phyloP scores from a whole-genome alignment of 2,888 invertebrate species.

The Melieria picta region DNA sequence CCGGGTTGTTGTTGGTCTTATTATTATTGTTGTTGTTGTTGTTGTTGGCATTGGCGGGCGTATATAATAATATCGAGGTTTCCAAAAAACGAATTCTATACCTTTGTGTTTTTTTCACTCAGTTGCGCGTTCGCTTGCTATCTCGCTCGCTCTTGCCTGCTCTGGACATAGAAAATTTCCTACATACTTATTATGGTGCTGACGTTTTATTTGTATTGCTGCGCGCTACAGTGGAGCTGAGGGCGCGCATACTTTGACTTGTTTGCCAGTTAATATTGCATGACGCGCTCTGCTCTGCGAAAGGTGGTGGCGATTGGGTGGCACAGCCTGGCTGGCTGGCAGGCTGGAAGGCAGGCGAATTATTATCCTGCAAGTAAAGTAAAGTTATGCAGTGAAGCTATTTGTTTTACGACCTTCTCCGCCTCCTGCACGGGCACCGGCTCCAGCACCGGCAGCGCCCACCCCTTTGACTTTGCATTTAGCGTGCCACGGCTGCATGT shows the following conservation, averaged over 20 bases:
- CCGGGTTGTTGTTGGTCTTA: too few relatives aligned
- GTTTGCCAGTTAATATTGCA: conserved; percentile 50
- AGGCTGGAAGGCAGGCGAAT: conserved; percentile 15
- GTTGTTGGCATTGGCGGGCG: neutral
- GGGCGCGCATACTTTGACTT: conserved; percentile 4
- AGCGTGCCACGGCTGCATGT: neutral
- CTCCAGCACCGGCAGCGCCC: neutral
- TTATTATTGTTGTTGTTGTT: too few relatives aligned
- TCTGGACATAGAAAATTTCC: conserved; percentile 5
- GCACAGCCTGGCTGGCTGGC: neutral
- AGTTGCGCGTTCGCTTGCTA: too few relatives aligned
- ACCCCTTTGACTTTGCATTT: neutral
- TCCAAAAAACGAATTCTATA: neutral
- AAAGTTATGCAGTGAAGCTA: conserved; percentile 37
- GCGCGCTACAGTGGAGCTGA: neutral
- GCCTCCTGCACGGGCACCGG: neutral
- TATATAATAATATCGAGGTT: neutral
- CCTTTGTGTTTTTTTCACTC: too few relatives aligned
- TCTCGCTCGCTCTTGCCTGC: too few relatives aligned
- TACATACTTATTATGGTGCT: neutral
- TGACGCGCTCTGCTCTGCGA: conserved; percentile 32
- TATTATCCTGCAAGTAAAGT: conserved; percentile 30
- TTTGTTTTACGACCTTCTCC: conserved; percentile 6
- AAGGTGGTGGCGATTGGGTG: too few relatives aligned
- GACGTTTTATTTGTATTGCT: neutral